Base-by-base conservation (phyloP, 2,888 invertebrate genomes). In the Ormia ochracea region DNA sequence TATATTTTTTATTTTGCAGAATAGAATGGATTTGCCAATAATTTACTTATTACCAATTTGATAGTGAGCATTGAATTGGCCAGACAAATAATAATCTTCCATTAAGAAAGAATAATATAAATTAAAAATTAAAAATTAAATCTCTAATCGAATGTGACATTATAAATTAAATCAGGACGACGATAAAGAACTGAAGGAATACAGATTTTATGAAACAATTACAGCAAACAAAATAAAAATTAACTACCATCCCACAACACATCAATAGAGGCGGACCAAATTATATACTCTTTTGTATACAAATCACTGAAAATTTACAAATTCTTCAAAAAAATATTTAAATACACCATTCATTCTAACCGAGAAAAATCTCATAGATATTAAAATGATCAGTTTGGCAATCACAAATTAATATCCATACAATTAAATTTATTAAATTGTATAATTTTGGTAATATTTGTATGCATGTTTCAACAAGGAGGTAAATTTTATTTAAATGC, bases 221-320 rank as follows among this genome's bases (percentile, higher is more conserved):
- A 17, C 14, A 38, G 26, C 6, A 50, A 65, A 36, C 6, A 50
- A 65, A 38, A 50, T 7, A 21, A 31, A 63, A 31, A 66, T 19
- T 31, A 41, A 68, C 59, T 61, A 76, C 68, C 61, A 76, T 69
- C 76, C 76, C 69, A 74, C 54, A 69, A 68, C 61, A 66, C 73
- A 73, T 74, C 74, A 68, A 69, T 50, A 78, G 78, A 74, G 61
- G 73, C 73, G 68, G 78, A 78, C 73, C 78, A 78, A 78, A 73
- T 31, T 50, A 58, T 4, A 36, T 70, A 74, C 68, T 73, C 63
- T 74, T 63, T 72, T 73, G 43, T 73, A 73, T 54, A 69, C 52
- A 76, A 73, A 66, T 38, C 33, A 52, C 23, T 52, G 6, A 52
- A 68, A 59, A 17, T 74, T 52, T 52, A 59, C 21, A 66, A 58